Base-by-base conservation (phyloP, 1,140 invertebrate species). In the Latrodectus geometricus region DNA sequence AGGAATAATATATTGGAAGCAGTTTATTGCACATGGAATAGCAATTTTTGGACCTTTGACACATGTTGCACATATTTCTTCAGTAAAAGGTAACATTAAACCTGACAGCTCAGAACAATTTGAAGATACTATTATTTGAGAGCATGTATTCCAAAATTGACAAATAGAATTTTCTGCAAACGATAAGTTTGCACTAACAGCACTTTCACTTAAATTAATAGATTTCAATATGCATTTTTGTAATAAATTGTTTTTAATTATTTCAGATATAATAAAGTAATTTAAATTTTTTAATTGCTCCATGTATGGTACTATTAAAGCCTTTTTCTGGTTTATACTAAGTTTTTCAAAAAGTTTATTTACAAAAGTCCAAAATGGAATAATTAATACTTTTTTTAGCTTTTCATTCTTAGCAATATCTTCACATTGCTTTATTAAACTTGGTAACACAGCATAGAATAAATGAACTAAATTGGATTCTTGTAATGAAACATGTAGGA, bases 311-410 rank as follows among this genome's bases (percentile, higher is more conserved):
- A 35, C 17, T 72, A 50, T 72, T 49, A 35, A 48, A 35, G 35
- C 35, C 35, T 35, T 35, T 35, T 35, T 35, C 21, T 73, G 2
- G 15, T 4, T 49, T 4, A 12, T 15, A 50, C 21, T 11, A 11
- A 9, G 14, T 49, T 35, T 11, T 50, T 61, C 9, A 4, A 50
- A 21, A 54, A 76, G 14, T 20, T 15, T 50, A 61, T 65, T 52
- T 52, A 76, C 35, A 52, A 84, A 76, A 17, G 48, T 83, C 69
- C 80, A 83, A 49, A 74, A 66, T 20, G 80, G 35, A 48, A 83
- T 21, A 20, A 83, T 23, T 48, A 65, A 20, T 21, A 21, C 12
- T 20, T 15, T 66, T 54, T 17, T 84, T 4, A 21, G 11, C 4
- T 4, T 9, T 20, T 14, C 23, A 76, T 84, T n/a, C 17, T 84